Percentiles rank a stretch among this genome's conserved stretches.
Evolutionary conservation across 2,888 invertebrate species (phyloP).

Genomic region (Cataglyphis livida): DNA sequence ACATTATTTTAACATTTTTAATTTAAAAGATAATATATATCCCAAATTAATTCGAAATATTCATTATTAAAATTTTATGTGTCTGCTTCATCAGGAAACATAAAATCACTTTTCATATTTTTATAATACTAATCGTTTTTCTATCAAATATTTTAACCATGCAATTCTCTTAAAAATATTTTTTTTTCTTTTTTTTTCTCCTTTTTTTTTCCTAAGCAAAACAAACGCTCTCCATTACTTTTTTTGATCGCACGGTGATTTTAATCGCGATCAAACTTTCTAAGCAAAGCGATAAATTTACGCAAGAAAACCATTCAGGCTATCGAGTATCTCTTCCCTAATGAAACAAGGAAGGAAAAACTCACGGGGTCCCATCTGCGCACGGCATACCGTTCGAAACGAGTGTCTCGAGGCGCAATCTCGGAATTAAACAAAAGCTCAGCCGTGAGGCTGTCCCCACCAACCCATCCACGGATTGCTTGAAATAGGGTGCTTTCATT

Average conservation of each 20-base stretch:
- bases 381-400: constrained; percentile 37
- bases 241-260: constrained; percentile 31
- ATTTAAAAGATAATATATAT: neutral
- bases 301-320: constrained; percentile 25
- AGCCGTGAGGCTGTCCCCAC: neutral
- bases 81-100: neutral
- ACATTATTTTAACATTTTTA: neutral
- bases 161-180: constrained; percentile 9
- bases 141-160: neutral
- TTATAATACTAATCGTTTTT: neutral
- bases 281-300: constrained; percentile 43
- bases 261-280: constrained; percentile 50
- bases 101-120: neutral
- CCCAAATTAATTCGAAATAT: neutral
- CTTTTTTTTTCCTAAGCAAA: constrained; percentile 11
- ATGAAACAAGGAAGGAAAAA: constrained; percentile 47
- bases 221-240: constrained; percentile 17
- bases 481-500: constrained; percentile 16
- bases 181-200: neutral
- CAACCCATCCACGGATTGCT: constrained; percentile 13
- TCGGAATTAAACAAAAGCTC: constrained; percentile 68
- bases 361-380: constrained; percentile 38
- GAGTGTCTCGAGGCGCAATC: constrained; percentile 60
- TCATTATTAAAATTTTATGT: neutral
- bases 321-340: constrained; percentile 39